phyloP scores from a whole-genome alignment of 2,888 invertebrate species.

The Galeruca laticollis region DNA sequence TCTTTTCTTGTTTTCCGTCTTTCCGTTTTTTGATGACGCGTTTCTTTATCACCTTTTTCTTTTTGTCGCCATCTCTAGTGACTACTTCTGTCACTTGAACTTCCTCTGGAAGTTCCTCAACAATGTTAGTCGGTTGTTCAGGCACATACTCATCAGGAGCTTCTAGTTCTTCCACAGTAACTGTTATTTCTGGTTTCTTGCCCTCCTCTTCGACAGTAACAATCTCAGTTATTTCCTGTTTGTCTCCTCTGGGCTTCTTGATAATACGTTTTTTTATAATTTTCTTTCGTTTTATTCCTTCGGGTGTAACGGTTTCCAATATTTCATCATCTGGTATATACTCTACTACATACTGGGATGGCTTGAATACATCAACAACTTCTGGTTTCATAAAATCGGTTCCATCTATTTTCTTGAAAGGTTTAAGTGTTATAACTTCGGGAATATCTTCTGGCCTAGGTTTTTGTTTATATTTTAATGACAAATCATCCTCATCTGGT shows the following conservation, averaged over 20 bases:
- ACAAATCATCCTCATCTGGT: conserved; percentile 62
- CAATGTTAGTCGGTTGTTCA: conserved; percentile 51
- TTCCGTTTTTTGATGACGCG: conserved; percentile 34
- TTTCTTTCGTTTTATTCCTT: conserved; percentile 49
- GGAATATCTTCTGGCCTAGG: conserved; percentile 56
- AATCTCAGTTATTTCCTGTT: conserved; percentile 62
- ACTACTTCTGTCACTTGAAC: conserved; percentile 57
- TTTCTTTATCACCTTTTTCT: conserved; percentile 60
- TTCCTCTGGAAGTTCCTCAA: conserved; percentile 59
- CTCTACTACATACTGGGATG: conserved; percentile 40
- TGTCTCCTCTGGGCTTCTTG: conserved; percentile 62
- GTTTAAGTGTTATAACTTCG: conserved; percentile 63
- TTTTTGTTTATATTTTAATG: conserved; percentile 62
- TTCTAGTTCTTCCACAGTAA: conserved; percentile 65
- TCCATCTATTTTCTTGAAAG: conserved; percentile 58
- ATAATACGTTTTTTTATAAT: conserved; percentile 49
- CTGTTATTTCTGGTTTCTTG: conserved; percentile 67
- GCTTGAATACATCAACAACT: conserved; percentile 4
- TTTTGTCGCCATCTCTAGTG: conserved; percentile 51
- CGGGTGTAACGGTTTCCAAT: conserved; percentile 48
- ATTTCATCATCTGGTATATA: conserved; percentile 53
- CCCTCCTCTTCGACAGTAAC: conserved; percentile 66
- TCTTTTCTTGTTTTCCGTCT: conserved; percentile 64
- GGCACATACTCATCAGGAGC: conserved; percentile 36
- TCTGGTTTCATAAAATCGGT: conserved; percentile 55